These are phyloP conservation scores for Falcunculus frontatus DNA, from an alignment of 2,113 vertebrate species.

Conservation along the genomic window DNA sequence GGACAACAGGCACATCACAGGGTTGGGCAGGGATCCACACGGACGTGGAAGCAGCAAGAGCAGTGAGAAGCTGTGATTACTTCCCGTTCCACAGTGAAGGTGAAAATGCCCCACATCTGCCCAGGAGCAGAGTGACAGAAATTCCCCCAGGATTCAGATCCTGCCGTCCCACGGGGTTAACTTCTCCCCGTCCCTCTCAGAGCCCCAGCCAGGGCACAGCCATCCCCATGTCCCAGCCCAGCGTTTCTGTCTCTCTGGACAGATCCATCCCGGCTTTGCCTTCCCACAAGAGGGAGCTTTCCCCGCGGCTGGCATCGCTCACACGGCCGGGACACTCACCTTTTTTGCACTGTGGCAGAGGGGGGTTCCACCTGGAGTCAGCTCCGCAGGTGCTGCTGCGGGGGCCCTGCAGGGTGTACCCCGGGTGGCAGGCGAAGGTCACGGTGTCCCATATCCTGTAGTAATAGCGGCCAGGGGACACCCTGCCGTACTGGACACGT, in stretches of 20 bases:
- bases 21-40: not conserved
- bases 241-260: not conserved
- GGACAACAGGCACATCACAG: accelerated
- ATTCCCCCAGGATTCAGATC: not conserved
- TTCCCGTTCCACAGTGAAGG: not conserved
- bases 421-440: not conserved
- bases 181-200: accelerated
- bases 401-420: not conserved
- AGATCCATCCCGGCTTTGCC: not conserved
- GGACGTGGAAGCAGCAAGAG: not conserved
- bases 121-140: not conserved
- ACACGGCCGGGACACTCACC: not conserved
- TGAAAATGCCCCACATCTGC: not conserved
- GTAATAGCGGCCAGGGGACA: accelerated
- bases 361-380: not conserved
- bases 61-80: not conserved
- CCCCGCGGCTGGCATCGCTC: accelerated
- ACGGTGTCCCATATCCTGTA: not conserved
- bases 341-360: not conserved
- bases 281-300: not conserved
- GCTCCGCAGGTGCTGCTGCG: not conserved
- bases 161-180: accelerated
- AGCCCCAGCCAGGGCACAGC: not conserved
- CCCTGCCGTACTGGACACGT: accelerated
- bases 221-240: not conserved